phyloP scores from a whole-genome alignment of 2,113 vertebrate genomes.

The Tragulus kanchil region DNA sequence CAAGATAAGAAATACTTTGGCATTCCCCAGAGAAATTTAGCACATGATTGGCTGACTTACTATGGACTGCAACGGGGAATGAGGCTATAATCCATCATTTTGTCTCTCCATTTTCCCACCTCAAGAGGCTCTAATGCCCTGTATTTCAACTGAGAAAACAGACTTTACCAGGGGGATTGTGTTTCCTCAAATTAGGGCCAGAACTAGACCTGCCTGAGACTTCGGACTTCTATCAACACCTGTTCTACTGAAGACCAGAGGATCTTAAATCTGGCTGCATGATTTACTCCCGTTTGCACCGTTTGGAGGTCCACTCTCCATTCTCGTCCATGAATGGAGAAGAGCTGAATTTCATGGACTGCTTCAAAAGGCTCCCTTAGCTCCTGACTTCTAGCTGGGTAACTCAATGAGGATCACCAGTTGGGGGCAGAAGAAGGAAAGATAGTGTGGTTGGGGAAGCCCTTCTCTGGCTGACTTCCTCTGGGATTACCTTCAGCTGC shows the following conservation, averaged over 20 bases:
- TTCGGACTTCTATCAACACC: neutral
- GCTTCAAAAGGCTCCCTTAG: neutral
- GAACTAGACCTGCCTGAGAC: neutral
- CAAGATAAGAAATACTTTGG: neutral
- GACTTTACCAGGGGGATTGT: neutral
- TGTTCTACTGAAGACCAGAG: neutral
- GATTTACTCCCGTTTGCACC: neutral
- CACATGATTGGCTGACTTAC: neutral
- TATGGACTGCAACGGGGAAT: neutral
- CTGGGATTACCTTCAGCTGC: too few relatives aligned
- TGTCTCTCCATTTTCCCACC: neutral
- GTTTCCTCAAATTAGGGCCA: neutral
- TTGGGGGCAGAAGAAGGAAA: neutral
- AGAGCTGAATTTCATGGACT: neutral
- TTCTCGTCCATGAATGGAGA: neutral
- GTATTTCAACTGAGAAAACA: conserved; percentile 35
- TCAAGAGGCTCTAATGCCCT: neutral
- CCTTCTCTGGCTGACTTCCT: neutral
- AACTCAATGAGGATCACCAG: neutral
- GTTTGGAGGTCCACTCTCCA: neutral
- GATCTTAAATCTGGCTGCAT: neutral
- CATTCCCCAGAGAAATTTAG: neutral
- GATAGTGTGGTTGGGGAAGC: neutral
- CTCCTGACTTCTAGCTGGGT: neutral
- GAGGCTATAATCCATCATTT: neutral